phyloP scores from a whole-genome alignment of 2,888 invertebrate genomes.

The Hololepta plana region DNA sequence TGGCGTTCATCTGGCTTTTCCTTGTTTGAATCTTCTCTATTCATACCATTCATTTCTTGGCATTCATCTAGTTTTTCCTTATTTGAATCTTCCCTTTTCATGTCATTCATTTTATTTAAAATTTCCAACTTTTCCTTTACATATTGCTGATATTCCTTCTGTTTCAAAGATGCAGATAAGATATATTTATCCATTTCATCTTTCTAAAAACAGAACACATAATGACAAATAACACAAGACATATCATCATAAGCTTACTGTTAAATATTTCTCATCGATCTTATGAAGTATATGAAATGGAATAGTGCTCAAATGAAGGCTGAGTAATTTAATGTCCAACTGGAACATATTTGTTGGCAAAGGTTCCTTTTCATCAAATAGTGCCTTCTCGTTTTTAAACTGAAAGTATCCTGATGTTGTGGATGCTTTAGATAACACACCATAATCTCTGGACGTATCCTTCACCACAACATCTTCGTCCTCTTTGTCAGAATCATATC shows the following conservation, averaged over 20 bases:
- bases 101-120: background rate
- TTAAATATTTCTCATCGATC: conserved; percentile 10
- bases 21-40: conserved; percentile 1
- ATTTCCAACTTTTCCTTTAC: background rate
- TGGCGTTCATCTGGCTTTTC: conserved; percentile 1
- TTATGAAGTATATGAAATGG: conserved; percentile 11
- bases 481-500: conserved; percentile 11
- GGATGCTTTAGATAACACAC: conserved; percentile 12
- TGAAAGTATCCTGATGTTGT: conserved; percentile 14
- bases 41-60: too few relatives aligned
- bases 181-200: too few relatives aligned
- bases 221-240: too few relatives aligned
- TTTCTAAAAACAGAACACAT: conserved; percentile 2
- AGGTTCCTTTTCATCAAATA: conserved; percentile 7
- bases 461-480: too few relatives aligned
- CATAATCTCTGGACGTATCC: conserved; percentile 11
- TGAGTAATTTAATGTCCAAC: conserved; percentile 11
- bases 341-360: too few relatives aligned
- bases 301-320: conserved; percentile 9
- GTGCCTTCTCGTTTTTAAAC: conserved; percentile 13
- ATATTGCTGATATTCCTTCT: conserved; percentile 2
- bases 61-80: too few relatives aligned
- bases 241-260: conserved; percentile 10
- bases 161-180: too few relatives aligned
- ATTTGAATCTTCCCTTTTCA: conserved; percentile 4